phyloP scores from a whole-genome alignment of 2,888 invertebrate genomes.

The Lasioglossum marginatum region DNA sequence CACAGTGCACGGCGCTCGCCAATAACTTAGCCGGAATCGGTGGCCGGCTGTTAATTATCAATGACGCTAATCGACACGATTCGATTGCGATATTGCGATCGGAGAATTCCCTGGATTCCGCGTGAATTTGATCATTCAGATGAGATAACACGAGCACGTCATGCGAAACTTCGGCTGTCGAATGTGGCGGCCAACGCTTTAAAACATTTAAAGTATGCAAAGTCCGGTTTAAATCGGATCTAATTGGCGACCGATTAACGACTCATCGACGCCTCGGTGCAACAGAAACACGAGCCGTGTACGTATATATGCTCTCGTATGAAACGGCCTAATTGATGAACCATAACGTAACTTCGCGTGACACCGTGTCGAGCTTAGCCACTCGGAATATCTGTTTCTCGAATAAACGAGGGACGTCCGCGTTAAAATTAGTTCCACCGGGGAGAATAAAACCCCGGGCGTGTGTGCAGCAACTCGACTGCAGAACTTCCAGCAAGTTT shows the following conservation, averaged over 20 bases:
- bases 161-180: background rate
- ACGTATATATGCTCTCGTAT: background rate
- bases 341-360: slow-evolving; percentile 27
- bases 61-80: slow-evolving; percentile 46
- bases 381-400: slow-evolving; percentile 12
- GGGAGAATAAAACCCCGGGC: background rate
- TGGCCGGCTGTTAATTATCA: slow-evolving; percentile 47
- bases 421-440: slow-evolving; percentile 11
- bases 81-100: slow-evolving; percentile 42
- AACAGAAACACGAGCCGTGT: background rate
- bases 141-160: slow-evolving; percentile 28
- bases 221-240: background rate
- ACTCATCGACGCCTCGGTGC: slow-evolving; percentile 5
- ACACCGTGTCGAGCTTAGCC: slow-evolving; percentile 9
- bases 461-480: background rate
- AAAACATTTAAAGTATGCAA: slow-evolving; percentile 41
- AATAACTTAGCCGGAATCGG: slow-evolving; percentile 29
- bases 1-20: background rate
- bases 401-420: slow-evolving; percentile 11
- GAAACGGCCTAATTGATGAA: slow-evolving; percentile 30
- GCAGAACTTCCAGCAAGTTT: background rate
- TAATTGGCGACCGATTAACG: slow-evolving; percentile 42
- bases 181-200: slow-evolving; percentile 19
- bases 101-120: slow-evolving; percentile 28
- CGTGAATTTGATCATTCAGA: slow-evolving; percentile 48